Base-by-base conservation (phyloP, 2,888 invertebrate species). In the Platerodrilus igneus region DNA sequence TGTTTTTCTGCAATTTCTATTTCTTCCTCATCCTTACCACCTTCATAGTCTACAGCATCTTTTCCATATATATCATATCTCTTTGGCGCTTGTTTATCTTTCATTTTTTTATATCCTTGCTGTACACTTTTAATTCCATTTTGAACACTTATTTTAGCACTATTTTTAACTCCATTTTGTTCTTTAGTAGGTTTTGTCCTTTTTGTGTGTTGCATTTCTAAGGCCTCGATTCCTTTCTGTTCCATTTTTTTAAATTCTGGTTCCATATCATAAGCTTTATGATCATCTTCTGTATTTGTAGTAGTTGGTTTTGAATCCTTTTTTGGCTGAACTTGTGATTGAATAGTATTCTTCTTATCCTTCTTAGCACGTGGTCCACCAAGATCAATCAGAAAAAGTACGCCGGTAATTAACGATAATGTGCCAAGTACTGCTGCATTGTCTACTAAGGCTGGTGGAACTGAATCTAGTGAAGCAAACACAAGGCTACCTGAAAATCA, bases 341-440 rank as follows among this genome's bases (percentile, higher is more conserved):
- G 33, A 9, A 5, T 8, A 15, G 41, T 30, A 15, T 43, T 9
- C 6, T 29, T 14, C 9, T 16, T 17, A 6, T 1, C 71, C n/a
- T 70, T 64, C 33, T 68, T 61, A 1, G 67, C 71, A 55, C 73
- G 74, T 1, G 79, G 78, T 0, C 76, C 78, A 59, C 76, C 76
- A 38, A 84, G 70, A 62, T 85, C 85, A 18, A 81, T 61, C 16
- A 84, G 73, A 66, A 85, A 85, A 1, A 83, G 66, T 1, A 79
- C 74, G 0, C 80, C 84, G 2, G 81, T 82, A 2, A 79, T 53
- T 13, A 85, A 67, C 2, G 83, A 79, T 8, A 85, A 65, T 2
- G 76, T 72, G 2, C 85, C 85, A 10, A 85, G 72, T 8, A 84
- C 76, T 1, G 83, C 78, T 0, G 83, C 83, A 63, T 85, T 85